phyloP scores from a whole-genome alignment of 1,140 invertebrate species.

The Caenorhabditis latens region DNA sequence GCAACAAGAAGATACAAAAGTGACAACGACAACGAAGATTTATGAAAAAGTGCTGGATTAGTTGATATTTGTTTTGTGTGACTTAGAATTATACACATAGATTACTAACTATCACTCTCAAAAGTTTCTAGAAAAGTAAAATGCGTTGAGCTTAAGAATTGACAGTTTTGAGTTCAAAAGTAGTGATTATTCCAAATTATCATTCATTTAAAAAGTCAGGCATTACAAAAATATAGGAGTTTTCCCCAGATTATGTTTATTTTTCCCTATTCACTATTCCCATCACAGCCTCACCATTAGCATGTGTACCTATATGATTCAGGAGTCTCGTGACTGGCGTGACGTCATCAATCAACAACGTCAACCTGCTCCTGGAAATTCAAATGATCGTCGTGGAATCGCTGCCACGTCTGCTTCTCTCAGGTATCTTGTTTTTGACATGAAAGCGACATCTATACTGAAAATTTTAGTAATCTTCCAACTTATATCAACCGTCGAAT shows the following conservation, averaged over 20 bases:
- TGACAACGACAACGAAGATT: constrained; percentile 43
- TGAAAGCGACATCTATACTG: background rate
- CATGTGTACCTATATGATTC: constrained; percentile 80
- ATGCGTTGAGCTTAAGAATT: too few relatives aligned
- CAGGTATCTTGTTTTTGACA: background rate
- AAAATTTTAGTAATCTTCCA: constrained; percentile 3
- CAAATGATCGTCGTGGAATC: constrained; percentile 46
- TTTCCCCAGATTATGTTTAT: background rate
- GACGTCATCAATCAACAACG: constrained; percentile 65
- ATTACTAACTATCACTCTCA: constrained; percentile 13
- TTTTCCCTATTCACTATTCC: background rate
- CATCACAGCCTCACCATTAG: background rate
- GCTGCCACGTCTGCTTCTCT: constrained; percentile 36
- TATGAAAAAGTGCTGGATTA: constrained; percentile 44
- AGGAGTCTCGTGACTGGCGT: constrained; percentile 82
- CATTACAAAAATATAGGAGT: background rate
- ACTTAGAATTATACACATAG: constrained; percentile 18
- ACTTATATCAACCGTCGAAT: constrained; percentile 50
- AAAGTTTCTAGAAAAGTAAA: background rate
- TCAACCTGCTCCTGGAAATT: constrained; percentile 60
- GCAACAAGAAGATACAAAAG: constrained; percentile 43
- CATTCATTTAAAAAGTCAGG: background rate
- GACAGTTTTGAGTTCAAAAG: too few relatives aligned
- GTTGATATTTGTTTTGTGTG: constrained; percentile 38
- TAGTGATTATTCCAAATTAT: too few relatives aligned